Evolutionary conservation across 2,113 vertebrate genomes (phyloP).

Genomic region (Merops nubicus): DNA sequence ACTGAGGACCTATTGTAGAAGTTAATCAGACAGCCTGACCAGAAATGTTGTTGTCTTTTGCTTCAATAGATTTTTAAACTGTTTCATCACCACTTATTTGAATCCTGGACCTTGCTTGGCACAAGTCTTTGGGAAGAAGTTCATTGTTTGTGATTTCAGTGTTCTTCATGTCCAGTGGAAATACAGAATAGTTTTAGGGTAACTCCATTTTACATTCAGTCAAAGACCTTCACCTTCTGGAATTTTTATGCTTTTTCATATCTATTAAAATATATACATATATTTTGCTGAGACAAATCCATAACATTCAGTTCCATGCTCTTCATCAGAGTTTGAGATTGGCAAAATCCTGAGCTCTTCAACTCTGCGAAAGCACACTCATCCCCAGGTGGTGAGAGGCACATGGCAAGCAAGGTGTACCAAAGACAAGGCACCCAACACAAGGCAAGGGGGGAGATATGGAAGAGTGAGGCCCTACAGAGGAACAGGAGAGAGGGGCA

Average conservation of each 20-base stretch:
- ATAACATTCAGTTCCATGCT: neutral
- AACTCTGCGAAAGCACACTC: fast-evolving
- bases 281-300: neutral
- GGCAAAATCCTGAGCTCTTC: neutral
- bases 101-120: neutral
- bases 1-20: neutral
- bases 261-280: too few species aligned
- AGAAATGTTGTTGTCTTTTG: neutral
- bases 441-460: too few species aligned
- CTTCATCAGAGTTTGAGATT: neutral
- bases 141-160: neutral
- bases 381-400: fast-evolving
- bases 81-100: neutral
- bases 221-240: neutral
- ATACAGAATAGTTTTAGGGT: neutral
- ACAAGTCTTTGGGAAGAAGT: neutral
- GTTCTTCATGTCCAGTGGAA: neutral
- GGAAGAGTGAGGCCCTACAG: neutral
- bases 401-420: fast-evolving
- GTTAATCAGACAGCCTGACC: neutral
- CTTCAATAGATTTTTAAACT: neutral
- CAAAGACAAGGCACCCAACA: neutral
- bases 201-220: neutral
- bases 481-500: neutral
- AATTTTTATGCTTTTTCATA: neutral